These are phyloP conservation scores for Hoplostethus mediterraneus DNA, from an alignment of 2,797 vertebrate species.

Conservation along the genomic window DNA sequence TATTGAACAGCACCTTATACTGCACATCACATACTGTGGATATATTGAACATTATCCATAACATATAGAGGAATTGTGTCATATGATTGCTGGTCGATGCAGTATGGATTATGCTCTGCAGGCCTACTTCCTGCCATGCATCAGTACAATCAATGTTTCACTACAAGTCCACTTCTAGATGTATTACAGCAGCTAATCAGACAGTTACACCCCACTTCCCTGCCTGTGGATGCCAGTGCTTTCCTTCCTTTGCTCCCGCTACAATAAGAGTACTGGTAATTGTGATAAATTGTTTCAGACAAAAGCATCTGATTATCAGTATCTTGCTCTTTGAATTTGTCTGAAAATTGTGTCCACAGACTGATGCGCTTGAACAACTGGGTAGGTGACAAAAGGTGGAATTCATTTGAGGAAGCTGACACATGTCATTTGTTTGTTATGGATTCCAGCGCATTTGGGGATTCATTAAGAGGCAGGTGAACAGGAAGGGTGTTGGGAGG, in stretches of 20 bases:
- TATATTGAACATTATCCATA: background rate
- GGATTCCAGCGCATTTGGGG: constrained; percentile 34
- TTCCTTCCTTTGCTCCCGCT: constrained; percentile 28
- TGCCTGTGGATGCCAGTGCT: constrained; percentile 27
- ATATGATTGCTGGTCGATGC: background rate
- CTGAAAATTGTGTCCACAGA: constrained; percentile 52
- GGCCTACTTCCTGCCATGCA: constrained; percentile 14
- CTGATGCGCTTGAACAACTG: constrained; percentile 64
- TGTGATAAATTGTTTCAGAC: constrained; percentile 71
- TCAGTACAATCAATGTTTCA: constrained; percentile 17
- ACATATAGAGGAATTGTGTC: background rate
- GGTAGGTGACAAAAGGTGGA: constrained; percentile 58
- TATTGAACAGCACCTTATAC: background rate
- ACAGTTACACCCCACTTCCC: constrained; percentile 22
- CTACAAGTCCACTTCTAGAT: constrained; percentile 29
- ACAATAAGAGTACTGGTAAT: constrained; percentile 52
- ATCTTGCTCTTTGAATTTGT: constrained; percentile 64
- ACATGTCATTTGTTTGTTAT: constrained; percentile 64
- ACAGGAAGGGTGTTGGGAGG: background rate
- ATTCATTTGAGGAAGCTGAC: constrained; percentile 53
- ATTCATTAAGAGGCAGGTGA: constrained; percentile 64
- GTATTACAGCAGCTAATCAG: constrained; percentile 50
- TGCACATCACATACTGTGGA: background rate
- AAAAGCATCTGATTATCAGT: constrained; percentile 60
- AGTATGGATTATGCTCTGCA: constrained; percentile 10